Conservation (phyloP, 1,140 invertebrate genomes). For the Caenorhabditis briggsae region DNA sequence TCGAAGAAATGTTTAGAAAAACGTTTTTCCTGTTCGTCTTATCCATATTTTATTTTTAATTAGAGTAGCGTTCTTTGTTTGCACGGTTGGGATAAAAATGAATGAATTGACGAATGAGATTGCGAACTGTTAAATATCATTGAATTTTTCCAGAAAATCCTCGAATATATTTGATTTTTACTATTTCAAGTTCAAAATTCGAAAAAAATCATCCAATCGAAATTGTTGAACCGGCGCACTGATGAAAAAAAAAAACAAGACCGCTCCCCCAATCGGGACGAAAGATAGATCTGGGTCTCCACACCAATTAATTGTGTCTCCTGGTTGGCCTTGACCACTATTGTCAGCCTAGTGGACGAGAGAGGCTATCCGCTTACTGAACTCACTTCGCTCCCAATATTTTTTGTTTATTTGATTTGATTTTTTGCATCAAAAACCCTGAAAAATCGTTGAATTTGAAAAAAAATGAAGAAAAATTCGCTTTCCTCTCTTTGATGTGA, state of each 20-base stretch:
- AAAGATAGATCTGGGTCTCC: slow-evolving; percentile 3
- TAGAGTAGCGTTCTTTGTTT: slow-evolving; percentile 48
- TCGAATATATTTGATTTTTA: not conserved
- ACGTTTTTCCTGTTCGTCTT: slow-evolving; percentile 13
- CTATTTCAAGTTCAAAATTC: not conserved
- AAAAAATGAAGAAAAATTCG: not conserved
- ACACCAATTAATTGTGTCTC: not conserved
- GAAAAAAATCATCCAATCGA: too few relatives aligned
- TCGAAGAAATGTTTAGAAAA: slow-evolving; percentile 40
- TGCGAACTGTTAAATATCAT: not conserved
- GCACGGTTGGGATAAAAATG: slow-evolving; percentile 38
- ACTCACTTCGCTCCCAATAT: not conserved
- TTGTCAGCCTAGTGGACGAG: slow-evolving; percentile 14
- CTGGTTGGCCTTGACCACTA: slow-evolving; percentile 44
- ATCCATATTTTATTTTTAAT: slow-evolving; percentile 35
- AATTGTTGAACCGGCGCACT: not conserved
- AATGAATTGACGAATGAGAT: slow-evolving; percentile 36
- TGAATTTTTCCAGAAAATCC: not conserved
- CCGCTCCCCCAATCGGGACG: not conserved
- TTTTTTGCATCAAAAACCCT: not conserved
- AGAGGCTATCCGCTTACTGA: slow-evolving; percentile 27
- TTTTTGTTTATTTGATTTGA: not conserved
- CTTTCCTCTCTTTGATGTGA: not conserved
- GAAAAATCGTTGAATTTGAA: not conserved
- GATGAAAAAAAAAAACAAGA: slow-evolving; percentile 37